A percentile compares a stretch with the other conserved stretches of the same genome.
These are phyloP conservation scores for Oxygymnocypris stewartii DNA, from an alignment of 2,113 vertebrate species.

Conservation along the genomic window DNA sequence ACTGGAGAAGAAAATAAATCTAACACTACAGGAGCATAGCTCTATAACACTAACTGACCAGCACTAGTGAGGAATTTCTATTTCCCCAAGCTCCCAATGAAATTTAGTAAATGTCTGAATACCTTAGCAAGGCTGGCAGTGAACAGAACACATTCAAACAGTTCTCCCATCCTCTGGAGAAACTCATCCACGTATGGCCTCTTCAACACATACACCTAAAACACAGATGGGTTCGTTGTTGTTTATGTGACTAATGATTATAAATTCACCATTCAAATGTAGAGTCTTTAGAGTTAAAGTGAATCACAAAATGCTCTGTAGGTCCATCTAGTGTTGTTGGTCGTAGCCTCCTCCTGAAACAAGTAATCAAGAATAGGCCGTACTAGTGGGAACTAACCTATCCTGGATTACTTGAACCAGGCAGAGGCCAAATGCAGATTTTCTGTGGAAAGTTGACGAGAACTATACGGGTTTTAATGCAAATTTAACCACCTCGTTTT, in stretches of 20 bases:
- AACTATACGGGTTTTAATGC: background rate
- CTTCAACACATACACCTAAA: conserved; percentile 74
- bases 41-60: background rate
- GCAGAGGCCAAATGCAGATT: conserved; percentile 62
- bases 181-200: conserved; percentile 79
- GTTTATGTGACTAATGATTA: background rate
- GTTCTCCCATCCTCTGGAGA: conserved; percentile 75
- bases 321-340: background rate
- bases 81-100: background rate
- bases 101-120: conserved; percentile 2
- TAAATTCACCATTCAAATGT: background rate
- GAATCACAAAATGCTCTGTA: conserved; percentile 37
- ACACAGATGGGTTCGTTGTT: background rate
- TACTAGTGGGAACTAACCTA: conserved; percentile 81
- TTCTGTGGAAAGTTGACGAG: background rate
- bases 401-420: conserved; percentile 94
- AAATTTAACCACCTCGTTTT: background rate
- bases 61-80: conserved; percentile 3
- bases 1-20: background rate
- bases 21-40: background rate
- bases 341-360: conserved; percentile 73
- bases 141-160: conserved; percentile 77
- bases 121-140: conserved; percentile 81
- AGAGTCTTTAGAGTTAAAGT: background rate
- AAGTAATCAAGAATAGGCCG: conserved; percentile 91